Percentiles rank a stretch among this genome's conserved stretches.
These are phyloP conservation scores for Muraenolepis orangiensis DNA, from an alignment of 2,797 vertebrate species.

Conservation along the genomic window DNA sequence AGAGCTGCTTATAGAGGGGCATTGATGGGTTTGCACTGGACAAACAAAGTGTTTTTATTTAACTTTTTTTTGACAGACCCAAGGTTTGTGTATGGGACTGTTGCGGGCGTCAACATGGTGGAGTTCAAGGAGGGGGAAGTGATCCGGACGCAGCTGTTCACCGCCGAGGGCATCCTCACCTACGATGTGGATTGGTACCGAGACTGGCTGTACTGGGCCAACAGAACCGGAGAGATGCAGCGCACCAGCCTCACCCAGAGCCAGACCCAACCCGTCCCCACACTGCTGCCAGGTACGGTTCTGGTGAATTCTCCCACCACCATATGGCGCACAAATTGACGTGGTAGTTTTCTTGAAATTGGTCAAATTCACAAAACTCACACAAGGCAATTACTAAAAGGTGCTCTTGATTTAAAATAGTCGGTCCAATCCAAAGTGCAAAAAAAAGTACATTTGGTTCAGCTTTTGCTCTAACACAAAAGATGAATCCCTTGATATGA, in stretches of 20 bases:
- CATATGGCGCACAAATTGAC: background rate
- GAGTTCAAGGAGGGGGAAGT: slow-evolving; percentile 64
- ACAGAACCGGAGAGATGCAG: slow-evolving; percentile 74
- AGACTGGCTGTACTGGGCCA: slow-evolving; percentile 79
- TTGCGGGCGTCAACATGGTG: slow-evolving; percentile 64
- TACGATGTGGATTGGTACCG: slow-evolving; percentile 85
- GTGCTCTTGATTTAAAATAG: too few relatives aligned
- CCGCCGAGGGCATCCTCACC: slow-evolving; percentile 67
- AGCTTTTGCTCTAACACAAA: too few relatives aligned
- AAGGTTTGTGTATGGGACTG: slow-evolving; percentile 70
- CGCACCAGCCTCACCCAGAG: slow-evolving; percentile 56
- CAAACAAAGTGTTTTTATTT: too few relatives aligned
- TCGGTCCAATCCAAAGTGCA: too few relatives aligned
- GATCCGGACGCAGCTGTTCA: slow-evolving; percentile 58
- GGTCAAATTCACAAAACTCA: background rate
- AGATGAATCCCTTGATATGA: too few relatives aligned
- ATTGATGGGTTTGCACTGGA: background rate
- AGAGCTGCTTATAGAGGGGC: background rate
- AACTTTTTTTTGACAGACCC: slow-evolving; percentile 67
- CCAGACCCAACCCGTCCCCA: slow-evolving; percentile 65
- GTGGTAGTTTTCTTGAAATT: background rate
- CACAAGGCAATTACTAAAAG: too few relatives aligned
- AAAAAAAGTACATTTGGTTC: too few relatives aligned
- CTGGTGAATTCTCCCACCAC: background rate
- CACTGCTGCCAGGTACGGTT: slow-evolving; percentile 72